phyloP scores from a whole-genome alignment of 2,888 invertebrate species.

The Rosalia funebris region DNA sequence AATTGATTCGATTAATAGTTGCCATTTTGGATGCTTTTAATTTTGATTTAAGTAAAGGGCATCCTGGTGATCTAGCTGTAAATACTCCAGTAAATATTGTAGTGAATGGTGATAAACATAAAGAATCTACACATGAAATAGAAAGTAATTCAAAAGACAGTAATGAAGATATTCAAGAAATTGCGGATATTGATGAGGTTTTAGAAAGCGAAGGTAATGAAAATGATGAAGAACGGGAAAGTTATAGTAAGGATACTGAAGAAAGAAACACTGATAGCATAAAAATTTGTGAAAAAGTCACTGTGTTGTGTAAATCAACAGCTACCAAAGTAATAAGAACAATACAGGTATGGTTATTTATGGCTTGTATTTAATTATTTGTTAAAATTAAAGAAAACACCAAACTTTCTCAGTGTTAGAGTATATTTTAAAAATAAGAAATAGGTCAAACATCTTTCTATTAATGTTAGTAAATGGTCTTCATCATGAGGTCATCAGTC shows the following conservation, averaged over 20 bases:
- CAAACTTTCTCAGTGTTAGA: no score
- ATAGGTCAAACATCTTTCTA: no score
- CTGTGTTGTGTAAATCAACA: slow-evolving; percentile 73
- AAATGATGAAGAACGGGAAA: slow-evolving; percentile 53
- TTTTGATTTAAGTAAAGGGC: slow-evolving; percentile 81
- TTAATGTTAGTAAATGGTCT: no score
- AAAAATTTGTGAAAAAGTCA: slow-evolving; percentile 63
- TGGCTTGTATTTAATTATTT: not conserved
- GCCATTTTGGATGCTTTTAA: slow-evolving; percentile 91
- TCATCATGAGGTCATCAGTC: no score
- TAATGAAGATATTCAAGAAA: slow-evolving; percentile 38
- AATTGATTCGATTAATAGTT: slow-evolving; percentile 79
- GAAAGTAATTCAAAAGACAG: slow-evolving; percentile 33
- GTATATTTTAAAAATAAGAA: no score
- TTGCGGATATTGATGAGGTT: slow-evolving; percentile 62
- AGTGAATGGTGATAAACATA: slow-evolving; percentile 9
- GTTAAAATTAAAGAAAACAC: no score
- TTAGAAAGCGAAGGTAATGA: slow-evolving; percentile 55
- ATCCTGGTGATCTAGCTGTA: not conserved
- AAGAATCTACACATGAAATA: slow-evolving; percentile 50
- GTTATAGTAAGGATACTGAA: slow-evolving; percentile 55
- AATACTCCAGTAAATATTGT: not conserved
- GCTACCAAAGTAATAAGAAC: slow-evolving; percentile 77
- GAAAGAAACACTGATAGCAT: slow-evolving; percentile 41
- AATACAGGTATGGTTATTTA: slow-evolving; percentile 51